Conservation (phyloP, 1,140 invertebrate species). For the Drosophila aff. region DNA sequence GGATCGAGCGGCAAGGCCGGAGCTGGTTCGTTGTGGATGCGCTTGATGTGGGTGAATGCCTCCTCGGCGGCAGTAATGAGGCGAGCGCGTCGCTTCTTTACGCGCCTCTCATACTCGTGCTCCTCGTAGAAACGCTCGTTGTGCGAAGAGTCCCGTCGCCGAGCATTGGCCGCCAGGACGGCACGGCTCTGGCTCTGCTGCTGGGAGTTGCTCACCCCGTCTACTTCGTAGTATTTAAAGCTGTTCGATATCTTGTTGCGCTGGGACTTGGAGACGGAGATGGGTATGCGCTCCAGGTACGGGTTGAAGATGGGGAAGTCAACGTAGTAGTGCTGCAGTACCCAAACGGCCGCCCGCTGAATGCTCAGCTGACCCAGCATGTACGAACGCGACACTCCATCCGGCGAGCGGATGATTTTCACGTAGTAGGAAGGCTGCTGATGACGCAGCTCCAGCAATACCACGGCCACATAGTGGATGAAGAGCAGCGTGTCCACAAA, state of each 20-base stretch:
- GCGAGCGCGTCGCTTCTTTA: slow-evolving; percentile 95
- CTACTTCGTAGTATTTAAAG: slow-evolving; percentile 99
- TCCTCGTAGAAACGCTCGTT: slow-evolving; percentile 99
- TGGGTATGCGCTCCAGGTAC: slow-evolving; percentile 95
- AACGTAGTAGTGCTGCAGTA: slow-evolving; percentile 97
- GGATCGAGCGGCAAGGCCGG: slow-evolving; percentile 93
- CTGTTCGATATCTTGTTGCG: slow-evolving; percentile 91
- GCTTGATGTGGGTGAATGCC: slow-evolving; percentile 97
- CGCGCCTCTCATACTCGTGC: slow-evolving; percentile 97
- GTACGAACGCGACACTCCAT: slow-evolving; percentile 94
- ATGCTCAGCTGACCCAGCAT: slow-evolving; percentile 96
- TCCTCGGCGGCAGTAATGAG: slow-evolving; percentile 97
- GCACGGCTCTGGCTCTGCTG: slow-evolving; percentile 89
- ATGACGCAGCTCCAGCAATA: slow-evolving; percentile 96
- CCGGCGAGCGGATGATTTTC: slow-evolving; percentile 96
- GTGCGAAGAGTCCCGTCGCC: slow-evolving; percentile 94
- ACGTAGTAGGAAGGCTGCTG: slow-evolving; percentile 95
- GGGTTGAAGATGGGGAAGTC: slow-evolving; percentile 99
- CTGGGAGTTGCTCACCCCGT: slow-evolving; percentile 91
- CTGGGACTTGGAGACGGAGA: slow-evolving; percentile 90
- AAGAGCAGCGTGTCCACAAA: slow-evolving; percentile 97
- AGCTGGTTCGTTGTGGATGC: slow-evolving; percentile 89
- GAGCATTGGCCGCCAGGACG: slow-evolving; percentile 89
- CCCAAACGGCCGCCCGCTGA: slow-evolving; percentile 96
- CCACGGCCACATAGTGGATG: slow-evolving; percentile 97